phyloP scores from a whole-genome alignment of 1,140 invertebrate species.

The Sitophilus oryzae region DNA sequence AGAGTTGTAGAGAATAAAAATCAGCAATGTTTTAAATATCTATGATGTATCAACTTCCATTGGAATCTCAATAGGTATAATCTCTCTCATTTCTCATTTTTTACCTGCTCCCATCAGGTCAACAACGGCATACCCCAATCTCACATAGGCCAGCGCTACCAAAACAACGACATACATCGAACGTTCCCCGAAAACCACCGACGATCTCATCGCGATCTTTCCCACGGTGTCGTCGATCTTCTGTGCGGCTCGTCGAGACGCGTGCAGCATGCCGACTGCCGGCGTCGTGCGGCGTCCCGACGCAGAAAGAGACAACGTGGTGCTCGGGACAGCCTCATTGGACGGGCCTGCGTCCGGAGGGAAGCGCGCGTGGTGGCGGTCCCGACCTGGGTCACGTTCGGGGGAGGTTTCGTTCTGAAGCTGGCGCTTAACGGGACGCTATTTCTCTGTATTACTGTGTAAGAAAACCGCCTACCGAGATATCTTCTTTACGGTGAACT shows the following conservation, averaged over 20 bases:
- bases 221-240: too few relatives aligned
- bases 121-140: neutral
- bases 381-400: neutral
- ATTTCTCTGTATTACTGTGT: too few relatives aligned
- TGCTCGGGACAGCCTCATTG: neutral
- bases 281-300: neutral
- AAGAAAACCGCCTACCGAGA: too few relatives aligned
- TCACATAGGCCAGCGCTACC: neutral
- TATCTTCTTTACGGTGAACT: too few relatives aligned
- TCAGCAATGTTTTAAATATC: too few relatives aligned
- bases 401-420: neutral
- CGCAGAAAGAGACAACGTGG: neutral
- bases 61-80: neutral
- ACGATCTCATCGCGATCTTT: too few relatives aligned
- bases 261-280: constrained; percentile 11
- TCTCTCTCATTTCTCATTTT: neutral
- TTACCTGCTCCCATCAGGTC: constrained; percentile 14
- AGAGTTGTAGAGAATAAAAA: too few relatives aligned
- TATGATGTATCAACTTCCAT: neutral
- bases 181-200: too few relatives aligned
- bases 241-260: neutral
- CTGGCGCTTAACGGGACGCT: too few relatives aligned
- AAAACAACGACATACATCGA: neutral
- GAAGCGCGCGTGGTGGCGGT: neutral
- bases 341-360: neutral